These are phyloP conservation scores for Leptinotarsa juncta DNA, from an alignment of 2,888 invertebrate species.

Conservation along the genomic window DNA sequence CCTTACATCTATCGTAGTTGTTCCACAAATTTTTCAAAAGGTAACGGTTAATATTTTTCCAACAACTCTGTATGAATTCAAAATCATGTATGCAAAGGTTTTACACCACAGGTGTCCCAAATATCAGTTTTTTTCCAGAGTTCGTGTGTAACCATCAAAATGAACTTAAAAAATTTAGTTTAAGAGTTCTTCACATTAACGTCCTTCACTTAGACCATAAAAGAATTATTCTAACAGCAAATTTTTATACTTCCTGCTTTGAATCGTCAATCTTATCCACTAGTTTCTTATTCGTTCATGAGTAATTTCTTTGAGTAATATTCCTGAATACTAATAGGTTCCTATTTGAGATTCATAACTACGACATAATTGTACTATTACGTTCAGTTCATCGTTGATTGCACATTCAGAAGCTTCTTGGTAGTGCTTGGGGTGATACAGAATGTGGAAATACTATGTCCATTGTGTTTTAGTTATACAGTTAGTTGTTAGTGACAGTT, in stretches of 20 bases:
- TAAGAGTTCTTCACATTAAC: background rate
- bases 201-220: constrained; percentile 3
- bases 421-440: constrained; percentile 15
- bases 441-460: constrained; percentile 22
- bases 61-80: too few relatives aligned
- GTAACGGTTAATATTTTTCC: too few relatives aligned
- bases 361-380: background rate
- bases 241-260: constrained; percentile 7
- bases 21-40: too few relatives aligned
- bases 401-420: constrained; percentile 17
- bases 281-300: background rate
- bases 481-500: background rate
- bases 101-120: background rate
- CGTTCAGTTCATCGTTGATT: constrained; percentile 15
- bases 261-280: background rate
- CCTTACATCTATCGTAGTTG: too few relatives aligned
- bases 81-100: too few relatives aligned
- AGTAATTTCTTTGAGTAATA: background rate
- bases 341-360: constrained; percentile 4
- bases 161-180: background rate
- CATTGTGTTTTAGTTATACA: constrained; percentile 19
- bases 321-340: constrained; percentile 11
- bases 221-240: background rate
- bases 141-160: background rate
- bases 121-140: background rate